Conservation (phyloP, 2,113 vertebrate genomes). For the Nibea coibor region DNA sequence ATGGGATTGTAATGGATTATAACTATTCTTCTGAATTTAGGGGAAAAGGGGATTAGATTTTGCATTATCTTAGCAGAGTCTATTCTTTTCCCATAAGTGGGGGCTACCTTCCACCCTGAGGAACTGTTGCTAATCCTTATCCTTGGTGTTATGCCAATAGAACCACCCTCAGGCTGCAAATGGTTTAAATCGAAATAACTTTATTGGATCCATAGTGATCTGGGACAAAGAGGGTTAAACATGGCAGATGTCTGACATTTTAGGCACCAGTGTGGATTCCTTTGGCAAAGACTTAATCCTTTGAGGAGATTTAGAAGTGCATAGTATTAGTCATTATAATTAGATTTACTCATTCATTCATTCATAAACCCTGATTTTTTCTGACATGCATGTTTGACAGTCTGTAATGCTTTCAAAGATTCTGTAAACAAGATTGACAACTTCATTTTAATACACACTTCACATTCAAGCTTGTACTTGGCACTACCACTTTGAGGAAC, state of each 20-base stretch:
- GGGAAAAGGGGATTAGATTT: constrained; percentile 30
- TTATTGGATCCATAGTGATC: constrained; percentile 79
- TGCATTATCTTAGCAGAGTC: background rate
- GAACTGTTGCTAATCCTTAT: constrained; percentile 7
- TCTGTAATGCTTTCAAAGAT: constrained; percentile 41
- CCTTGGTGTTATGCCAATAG: constrained; percentile 53
- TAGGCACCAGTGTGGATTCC: constrained; percentile 77
- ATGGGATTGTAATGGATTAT: constrained; percentile 8
- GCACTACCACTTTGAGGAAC: constrained; percentile 33
- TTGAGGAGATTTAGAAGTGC: constrained; percentile 63
- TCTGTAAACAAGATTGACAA: constrained; percentile 58
- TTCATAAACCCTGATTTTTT: constrained; percentile 38
- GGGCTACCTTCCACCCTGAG: constrained; percentile 9
- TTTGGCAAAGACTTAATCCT: constrained; percentile 74
- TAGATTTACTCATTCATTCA: constrained; percentile 59
- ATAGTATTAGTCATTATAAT: constrained; percentile 54
- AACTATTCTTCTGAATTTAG: constrained; percentile 13
- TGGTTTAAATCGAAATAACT: constrained; percentile 72
- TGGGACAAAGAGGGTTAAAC: constrained; percentile 74
- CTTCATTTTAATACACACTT: constrained; percentile 50
- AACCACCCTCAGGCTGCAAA: constrained; percentile 75
- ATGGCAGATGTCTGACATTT: constrained; percentile 71
- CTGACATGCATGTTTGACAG: constrained; percentile 67
- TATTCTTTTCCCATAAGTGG: background rate
- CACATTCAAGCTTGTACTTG: constrained; percentile 64